Conservation (phyloP, 2,113 vertebrate species). For the Corythornis cristatus region DNA sequence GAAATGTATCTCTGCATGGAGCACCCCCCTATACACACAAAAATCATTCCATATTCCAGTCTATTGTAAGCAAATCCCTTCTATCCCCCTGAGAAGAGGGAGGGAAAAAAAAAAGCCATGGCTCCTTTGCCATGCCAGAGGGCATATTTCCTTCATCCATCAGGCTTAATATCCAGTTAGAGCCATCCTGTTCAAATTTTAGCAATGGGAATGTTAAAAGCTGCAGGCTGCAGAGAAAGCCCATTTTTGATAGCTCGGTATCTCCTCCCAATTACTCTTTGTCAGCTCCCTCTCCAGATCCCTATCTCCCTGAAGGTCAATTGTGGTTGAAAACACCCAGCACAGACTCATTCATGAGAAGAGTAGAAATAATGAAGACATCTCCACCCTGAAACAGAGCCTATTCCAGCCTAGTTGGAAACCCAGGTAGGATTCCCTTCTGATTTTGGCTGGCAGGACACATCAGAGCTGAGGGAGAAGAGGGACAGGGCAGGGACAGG, state of each 20-base stretch:
- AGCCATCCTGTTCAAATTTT: slow-evolving; percentile 50
- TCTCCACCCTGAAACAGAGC: neutral
- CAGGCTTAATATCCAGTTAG: slow-evolving; percentile 10
- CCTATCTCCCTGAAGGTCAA: slow-evolving; percentile 58
- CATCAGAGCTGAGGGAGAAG: slow-evolving; percentile 10
- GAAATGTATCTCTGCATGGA: neutral
- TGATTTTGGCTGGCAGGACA: slow-evolving; percentile 13
- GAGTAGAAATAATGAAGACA: slow-evolving; percentile 50
- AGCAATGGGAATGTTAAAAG: slow-evolving; percentile 53
- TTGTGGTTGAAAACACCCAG: slow-evolving; percentile 52
- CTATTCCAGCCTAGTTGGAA: neutral
- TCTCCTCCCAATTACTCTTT: slow-evolving; percentile 63
- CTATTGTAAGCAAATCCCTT: slow-evolving; percentile 5
- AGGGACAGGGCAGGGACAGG: neutral
- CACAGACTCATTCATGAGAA: slow-evolving; percentile 45
- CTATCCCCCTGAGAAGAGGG: neutral
- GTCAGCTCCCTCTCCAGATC: slow-evolving; percentile 47
- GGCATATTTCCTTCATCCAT: slow-evolving; percentile 8
- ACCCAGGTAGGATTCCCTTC: slow-evolving; percentile 6
- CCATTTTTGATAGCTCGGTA: slow-evolving; percentile 20
- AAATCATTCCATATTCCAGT: neutral
- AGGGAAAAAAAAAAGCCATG: neutral
- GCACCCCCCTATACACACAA: neutral
- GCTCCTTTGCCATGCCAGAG: neutral
- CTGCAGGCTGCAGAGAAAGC: slow-evolving; percentile 42